phyloP scores from a whole-genome alignment of 2,113 vertebrate species.

The zebrafish (Danio rerio) region GRCz12tu NC_133177.1:47762001-47762500 shows the following conservation, averaged over 20 bases:
- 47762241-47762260: constrained; percentile 77
- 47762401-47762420: neutral
- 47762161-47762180: neutral
- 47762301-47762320: constrained; percentile 54
- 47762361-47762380: neutral
- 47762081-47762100: constrained; percentile 44
- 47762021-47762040: neutral
- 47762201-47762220: constrained; percentile 48
- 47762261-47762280: constrained; percentile 69
- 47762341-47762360: neutral
- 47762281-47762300: constrained; percentile 59
- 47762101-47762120: too few species aligned
- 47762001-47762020: neutral
- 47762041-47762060: constrained; percentile 45
- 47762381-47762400: neutral
- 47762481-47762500: neutral
- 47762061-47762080: constrained; percentile 22
- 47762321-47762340: constrained; percentile 62
- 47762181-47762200: constrained; percentile 67
- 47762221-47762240: constrained; percentile 54
- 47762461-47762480: neutral
- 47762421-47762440: neutral
- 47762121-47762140: neutral
- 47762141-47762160: constrained; percentile 72
- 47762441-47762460: too few species aligned